Base-by-base conservation (phyloP, 2,113 vertebrate genomes). In the Alouatta palliata region DNA sequence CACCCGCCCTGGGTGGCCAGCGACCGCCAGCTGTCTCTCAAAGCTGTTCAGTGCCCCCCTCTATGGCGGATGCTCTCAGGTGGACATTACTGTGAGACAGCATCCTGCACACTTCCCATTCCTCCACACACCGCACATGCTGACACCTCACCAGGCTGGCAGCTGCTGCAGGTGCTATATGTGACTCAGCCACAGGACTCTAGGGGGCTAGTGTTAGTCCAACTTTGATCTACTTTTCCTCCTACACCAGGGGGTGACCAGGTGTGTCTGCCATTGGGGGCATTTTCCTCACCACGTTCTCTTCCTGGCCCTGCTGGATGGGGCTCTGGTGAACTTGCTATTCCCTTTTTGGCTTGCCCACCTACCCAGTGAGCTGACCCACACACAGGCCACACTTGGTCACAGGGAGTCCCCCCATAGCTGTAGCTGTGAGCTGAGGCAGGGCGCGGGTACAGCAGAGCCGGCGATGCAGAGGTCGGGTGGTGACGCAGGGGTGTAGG, bases 131-230 rank as follows among this genome's bases (percentile, higher is more conserved):
- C 40, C 40, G 5, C 40, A 43, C 14, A 0, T 8, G 4, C 35
- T 3, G 3, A 16, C 0, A 10, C 25, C 25, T 49, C 8, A 0
- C 25, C 35, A 13, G 49, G 23, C 80, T 3, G 2, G 27, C 5
- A 4, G 35, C 85, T 35, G 77, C 16, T 37, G 5, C 8, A 40
- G 61, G 2, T 47, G 25, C 23, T 3, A 0, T 27, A 12, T 4
- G 8, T 23, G 8, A 75, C 56, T 27, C 2, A 1, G 20, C 52
- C 68, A 27, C 6, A 71, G 23, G 7, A 30, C 54, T 13, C 8
- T 2, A 0, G 8, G 5, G 9, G 47, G 32, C 56, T 12, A 17
- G 12, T 43, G 0, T 37, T 52, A 25, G 3, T 68, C 49, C 54
- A 14, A 27, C 30, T 2, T 73, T 17, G 32, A 87, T 58, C 58